Evolutionary conservation across 1,140 invertebrate genomes (phyloP), one percentile per base, ranked within the genome.

Genomic region (Drosophila persimilis): DNA sequence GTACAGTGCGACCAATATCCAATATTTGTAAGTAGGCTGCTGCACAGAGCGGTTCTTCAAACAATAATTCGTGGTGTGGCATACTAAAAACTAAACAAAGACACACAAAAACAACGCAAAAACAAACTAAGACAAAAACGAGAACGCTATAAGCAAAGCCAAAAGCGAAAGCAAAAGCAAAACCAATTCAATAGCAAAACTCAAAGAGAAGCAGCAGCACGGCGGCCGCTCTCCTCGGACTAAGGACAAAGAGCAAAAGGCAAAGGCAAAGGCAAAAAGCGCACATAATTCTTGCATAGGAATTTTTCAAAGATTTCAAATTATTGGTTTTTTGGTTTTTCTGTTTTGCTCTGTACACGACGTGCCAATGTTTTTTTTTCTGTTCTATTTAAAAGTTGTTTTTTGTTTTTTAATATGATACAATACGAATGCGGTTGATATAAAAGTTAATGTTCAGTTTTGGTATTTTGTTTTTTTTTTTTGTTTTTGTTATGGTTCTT

Each of bases 21-120:
- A 13, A 39, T 39, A 39, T 13, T 39, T 11, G 11, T 39, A 39
- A 5, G 35, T 39, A 13, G 35, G 44, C 56, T 56, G 44, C 56
- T 56, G 52, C 59, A 55, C 52, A 43, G 53, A 41, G n/a, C 24
- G 31, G 17, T 73, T 61, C 57, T 70, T 53, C 39, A 73, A 73
- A 73, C 71, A 73, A 73, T 73, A 73, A 73, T 84, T 84, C 77
- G 80, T 84, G 81, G 80, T 84, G 81, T 84, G 80, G 77, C 71
- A 58, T 57, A 70, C 47, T 45, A 1, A 65, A 45, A 39, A 39
- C 35, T 39, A 5, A 39, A 41, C 6, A 29, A 69, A 51, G 24
- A 9, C 7, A 43, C 56, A 58, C 20, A 41, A 22, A 56, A 73
- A 22, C 22, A 52, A 77, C 60, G 54, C 39, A 50, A 46, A 80